phyloP scores from a whole-genome alignment of 2,888 invertebrate species.

The Heteromyza rotundicornis region DNA sequence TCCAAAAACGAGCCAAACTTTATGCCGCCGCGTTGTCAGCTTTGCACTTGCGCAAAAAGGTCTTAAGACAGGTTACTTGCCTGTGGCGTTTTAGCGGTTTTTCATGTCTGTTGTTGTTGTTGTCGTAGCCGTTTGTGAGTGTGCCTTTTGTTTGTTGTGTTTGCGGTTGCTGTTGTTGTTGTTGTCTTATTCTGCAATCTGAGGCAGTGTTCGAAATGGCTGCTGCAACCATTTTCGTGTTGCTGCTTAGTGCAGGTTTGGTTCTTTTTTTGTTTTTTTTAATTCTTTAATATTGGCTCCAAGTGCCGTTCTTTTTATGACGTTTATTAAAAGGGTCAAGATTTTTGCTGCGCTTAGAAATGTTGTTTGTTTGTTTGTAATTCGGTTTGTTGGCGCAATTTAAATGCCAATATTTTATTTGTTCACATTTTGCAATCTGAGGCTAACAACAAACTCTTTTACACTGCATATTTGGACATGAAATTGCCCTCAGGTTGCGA shows the following conservation, averaged over 20 bases:
- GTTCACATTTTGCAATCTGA: background rate
- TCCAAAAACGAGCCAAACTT: background rate
- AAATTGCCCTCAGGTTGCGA: too few relatives aligned
- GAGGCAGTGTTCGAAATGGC: background rate
- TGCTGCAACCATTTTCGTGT: background rate
- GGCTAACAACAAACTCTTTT: too few relatives aligned
- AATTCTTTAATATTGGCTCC: background rate
- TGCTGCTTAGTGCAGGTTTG: too few relatives aligned
- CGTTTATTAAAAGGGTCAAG: background rate
- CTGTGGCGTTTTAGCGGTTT: constrained; percentile 53
- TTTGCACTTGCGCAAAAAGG: constrained; percentile 56
- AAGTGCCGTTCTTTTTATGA: constrained; percentile 3
- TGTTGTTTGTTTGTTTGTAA: background rate
- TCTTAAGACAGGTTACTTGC: constrained; percentile 55
- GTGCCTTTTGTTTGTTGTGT: constrained; percentile 25
- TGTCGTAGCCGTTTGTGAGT: constrained; percentile 3
- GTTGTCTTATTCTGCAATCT: background rate
- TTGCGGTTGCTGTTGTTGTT: background rate
- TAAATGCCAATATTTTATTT: constrained; percentile 8
- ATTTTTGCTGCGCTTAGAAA: background rate
- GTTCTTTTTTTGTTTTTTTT: background rate
- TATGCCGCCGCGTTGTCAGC: constrained; percentile 39
- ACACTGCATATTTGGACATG: too few relatives aligned
- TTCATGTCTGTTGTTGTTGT: constrained; percentile 14
- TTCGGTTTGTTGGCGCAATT: background rate